These are phyloP conservation scores for Machimus rusticus DNA, from an alignment of 2,888 invertebrate genomes.

Conservation along the genomic window DNA sequence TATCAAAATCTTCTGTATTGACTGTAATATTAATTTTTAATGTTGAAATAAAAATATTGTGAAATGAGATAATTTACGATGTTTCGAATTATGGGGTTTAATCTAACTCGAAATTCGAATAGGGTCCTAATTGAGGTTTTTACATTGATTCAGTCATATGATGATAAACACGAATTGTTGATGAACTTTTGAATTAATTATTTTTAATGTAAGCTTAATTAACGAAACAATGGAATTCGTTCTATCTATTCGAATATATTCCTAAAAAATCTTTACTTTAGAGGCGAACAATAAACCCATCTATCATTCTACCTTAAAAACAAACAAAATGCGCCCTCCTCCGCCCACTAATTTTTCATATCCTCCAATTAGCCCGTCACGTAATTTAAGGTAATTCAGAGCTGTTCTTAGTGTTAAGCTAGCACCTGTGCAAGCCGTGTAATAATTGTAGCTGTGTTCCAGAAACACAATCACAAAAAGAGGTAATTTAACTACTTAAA, in stretches of 20 bases:
- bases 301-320: neutral
- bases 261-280: neutral
- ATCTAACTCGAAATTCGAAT: too few species aligned
- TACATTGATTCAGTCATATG: neutral
- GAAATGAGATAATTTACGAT: too few species aligned
- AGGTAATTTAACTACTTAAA: slow-evolving; percentile 10
- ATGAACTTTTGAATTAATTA: too few species aligned
- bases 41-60: neutral
- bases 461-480: neutral
- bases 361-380: neutral
- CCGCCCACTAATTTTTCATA: neutral
- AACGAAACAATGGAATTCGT: neutral
- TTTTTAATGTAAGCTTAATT: neutral
- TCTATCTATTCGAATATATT: neutral
- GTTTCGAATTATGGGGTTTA: too few species aligned
- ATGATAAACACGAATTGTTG: neutral
- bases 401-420: neutral
- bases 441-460: neutral
- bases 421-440: neutral
- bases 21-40: neutral
- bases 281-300: neutral
- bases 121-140: neutral
- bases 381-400: neutral
- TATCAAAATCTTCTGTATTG: neutral
- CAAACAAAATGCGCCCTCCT: neutral